Conservation (phyloP, 2,888 invertebrate species). For the Parelbella ahira region DNA sequence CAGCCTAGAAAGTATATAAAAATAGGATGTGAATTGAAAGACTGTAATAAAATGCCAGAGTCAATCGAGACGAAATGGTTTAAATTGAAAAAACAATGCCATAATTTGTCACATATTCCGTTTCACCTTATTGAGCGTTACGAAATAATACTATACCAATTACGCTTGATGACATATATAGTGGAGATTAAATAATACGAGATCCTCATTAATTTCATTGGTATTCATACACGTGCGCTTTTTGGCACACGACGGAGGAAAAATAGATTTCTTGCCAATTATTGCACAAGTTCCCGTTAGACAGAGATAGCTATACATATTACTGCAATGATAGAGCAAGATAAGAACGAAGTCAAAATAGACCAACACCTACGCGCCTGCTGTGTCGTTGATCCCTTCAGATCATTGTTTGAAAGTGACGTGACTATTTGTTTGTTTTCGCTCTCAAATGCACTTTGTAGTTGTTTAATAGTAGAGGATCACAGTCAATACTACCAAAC, state of each 20-base stretch:
- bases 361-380: slow-evolving; percentile 64
- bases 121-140: no score
- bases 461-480: slow-evolving; percentile 3
- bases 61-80: no score
- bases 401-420: slow-evolving; percentile 47
- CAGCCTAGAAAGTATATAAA: no score
- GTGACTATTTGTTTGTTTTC: slow-evolving; percentile 52
- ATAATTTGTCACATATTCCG: no score
- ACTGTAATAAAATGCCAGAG: no score
- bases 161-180: no score
- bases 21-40: no score
- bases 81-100: no score
- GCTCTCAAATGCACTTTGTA: slow-evolving; percentile 23
- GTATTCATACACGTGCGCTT: slow-evolving; percentile 66
- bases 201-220: slow-evolving; percentile 27
- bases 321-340: slow-evolving; percentile 37
- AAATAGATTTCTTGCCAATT: slow-evolving; percentile 67
- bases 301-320: slow-evolving; percentile 37
- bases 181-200: slow-evolving; percentile 7
- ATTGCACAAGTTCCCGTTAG: slow-evolving; percentile 59
- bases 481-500: slow-evolving; percentile 6
- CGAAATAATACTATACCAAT: no score
- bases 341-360: slow-evolving; percentile 66
- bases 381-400: slow-evolving; percentile 73
- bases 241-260: slow-evolving; percentile 58